Base-by-base conservation (phyloP, 2,888 invertebrate genomes). In the Galeopsomyia nigrocyanea region DNA sequence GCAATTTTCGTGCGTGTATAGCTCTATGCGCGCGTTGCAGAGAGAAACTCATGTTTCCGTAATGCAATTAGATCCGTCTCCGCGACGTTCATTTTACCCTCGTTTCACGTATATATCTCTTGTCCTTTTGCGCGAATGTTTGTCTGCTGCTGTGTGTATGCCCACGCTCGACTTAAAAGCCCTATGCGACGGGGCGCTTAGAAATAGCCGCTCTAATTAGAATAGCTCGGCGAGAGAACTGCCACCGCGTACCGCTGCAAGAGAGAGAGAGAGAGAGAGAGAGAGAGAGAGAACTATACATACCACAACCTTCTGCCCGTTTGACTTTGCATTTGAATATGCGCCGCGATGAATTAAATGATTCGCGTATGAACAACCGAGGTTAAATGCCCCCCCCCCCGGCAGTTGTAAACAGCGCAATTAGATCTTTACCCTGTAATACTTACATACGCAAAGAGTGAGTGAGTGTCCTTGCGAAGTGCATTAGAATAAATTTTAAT, bases 11-110 rank as follows among this genome's bases (percentile, higher is more conserved):
- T 68, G 17, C 50, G 58, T 55, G 53, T 61, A 73, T 17, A 7
- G 10, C 31, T 55, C 58, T 39, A 7, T 53, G 55, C 50, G 7
- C 26, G 21, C 21, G 26, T 5, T 26, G 26, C 26, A 5, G n/a
- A 57, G 19, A 46, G 58, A 46, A 80, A 82, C 81, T 83, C 85
- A 82, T 84, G 84, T 84, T 84, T 85, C 80, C 79, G 81, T 84
- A 83, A 83, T 84, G 84, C 82, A 84, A 85, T 84, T 85, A 85
- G 83, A 83, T 79, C 76, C 50, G 65, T 66, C 73, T 69, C 39
- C 68, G 57, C 49, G 14, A 46, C 58, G n/a, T 31, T 56, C 56
- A n/a, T 53, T 50, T 26, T 56, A 5, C 19, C 55, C 60, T 47
- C 61, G 31, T 21, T 60, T 47, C n/a, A 14, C 16, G 39, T 10